phyloP scores from a whole-genome alignment of 2,888 invertebrate genomes.

The Erannis defoliaria region DNA sequence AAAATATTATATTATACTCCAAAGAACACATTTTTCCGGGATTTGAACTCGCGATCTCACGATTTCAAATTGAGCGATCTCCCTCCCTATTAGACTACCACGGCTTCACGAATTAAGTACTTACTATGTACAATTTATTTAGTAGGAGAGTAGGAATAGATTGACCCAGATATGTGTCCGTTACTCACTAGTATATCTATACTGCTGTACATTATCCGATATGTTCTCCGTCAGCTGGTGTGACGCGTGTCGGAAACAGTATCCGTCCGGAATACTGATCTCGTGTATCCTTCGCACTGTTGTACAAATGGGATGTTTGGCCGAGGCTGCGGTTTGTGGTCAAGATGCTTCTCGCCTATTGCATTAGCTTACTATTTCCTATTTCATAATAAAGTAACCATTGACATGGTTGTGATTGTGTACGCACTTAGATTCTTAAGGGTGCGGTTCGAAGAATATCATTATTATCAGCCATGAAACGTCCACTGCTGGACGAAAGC shows the following conservation, averaged over 20 bases:
- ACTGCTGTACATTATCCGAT: conserved; percentile 14
- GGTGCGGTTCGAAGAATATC: too few relatives aligned
- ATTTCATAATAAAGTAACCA: background rate
- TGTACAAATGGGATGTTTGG: conserved; percentile 36
- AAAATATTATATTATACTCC: too few relatives aligned
- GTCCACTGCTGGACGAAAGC: too few relatives aligned
- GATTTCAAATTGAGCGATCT: too few relatives aligned
- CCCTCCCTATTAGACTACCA: too few relatives aligned
- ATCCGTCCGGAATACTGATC: conserved; percentile 54
- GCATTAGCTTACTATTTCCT: conserved; percentile 28
- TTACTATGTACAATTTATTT: too few relatives aligned
- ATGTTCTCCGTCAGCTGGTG: conserved; percentile 29
- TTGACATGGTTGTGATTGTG: background rate
- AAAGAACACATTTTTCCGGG: too few relatives aligned
- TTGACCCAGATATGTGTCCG: conserved; percentile 8
- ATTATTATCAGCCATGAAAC: too few relatives aligned
- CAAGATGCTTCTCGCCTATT: conserved; percentile 54
- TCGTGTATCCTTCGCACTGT: conserved; percentile 35
- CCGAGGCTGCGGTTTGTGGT: conserved; percentile 65
- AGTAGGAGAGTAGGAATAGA: background rate
- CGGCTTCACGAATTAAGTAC: too few relatives aligned
- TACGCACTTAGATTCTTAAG: too few relatives aligned
- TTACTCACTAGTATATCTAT: too few relatives aligned
- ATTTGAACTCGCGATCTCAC: too few relatives aligned
- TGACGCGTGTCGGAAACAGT: conserved; percentile 56